Base-by-base conservation (phyloP, 2,113 vertebrate species). In the Oophaga pumilio region DNA sequence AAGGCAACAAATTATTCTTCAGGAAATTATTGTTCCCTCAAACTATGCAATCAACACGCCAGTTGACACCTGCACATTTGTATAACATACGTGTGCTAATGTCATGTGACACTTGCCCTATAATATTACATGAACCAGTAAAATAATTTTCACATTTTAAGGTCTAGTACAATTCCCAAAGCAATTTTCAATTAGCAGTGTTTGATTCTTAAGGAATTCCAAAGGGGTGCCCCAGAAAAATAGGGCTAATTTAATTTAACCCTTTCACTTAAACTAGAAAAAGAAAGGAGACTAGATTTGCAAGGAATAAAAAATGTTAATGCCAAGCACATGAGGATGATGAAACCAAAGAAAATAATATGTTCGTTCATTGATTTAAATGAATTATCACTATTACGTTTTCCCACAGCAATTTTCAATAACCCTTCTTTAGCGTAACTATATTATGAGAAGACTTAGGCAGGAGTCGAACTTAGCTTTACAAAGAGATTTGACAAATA, bases 131-230 rank as follows among this genome's bases (percentile, higher is more conserved):
- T 87, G 92, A 94, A 89, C 90, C 90, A 91, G 90, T 90, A 92
- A 93, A 89, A 89, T 82, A 93, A 91, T 90, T 94, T 91, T 89
- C 92, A 87, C 90, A 91, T 91, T 94, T 92, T 90, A 94, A 91
- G 82, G 92, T 91, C 94, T 96, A 95, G 93, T 93, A 93, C 88
- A 88, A 93, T 89, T 94, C 92, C 92, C 93, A 84, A 90, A 94
- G 93, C 91, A 92, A 94, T 94, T 95, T 95, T 93, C 93, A 94
- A 93, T 94, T 95, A 95, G 93, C 92, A 92, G 89, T 92, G 60
- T 88, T 90, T 89, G 92, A 92, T 86, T 94, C 92, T 94, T 90
- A 93, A 94, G 95, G 93, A 94, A 94, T 93, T 88, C 95, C 95
- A 95, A 93, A 92, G 89, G 71, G 89, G 93, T 93, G 93, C 94